Evolutionary conservation across 2,113 vertebrate species (phyloP).

Genomic region (Macroglossus sobrinus): DNA sequence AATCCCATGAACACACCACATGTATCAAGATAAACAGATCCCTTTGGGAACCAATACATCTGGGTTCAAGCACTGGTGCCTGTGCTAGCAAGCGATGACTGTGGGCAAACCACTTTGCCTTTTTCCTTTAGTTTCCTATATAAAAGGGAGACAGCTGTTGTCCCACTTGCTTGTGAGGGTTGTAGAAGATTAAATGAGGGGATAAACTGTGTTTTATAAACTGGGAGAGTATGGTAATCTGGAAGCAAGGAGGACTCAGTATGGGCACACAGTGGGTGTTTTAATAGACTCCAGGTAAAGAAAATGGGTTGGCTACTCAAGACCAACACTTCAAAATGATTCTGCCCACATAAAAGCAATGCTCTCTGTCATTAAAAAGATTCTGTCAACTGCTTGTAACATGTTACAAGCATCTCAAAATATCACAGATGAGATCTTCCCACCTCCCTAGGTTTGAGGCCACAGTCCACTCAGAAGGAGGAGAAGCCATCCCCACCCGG

Average conservation of each 20-base stretch:
- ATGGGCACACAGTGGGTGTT: background rate
- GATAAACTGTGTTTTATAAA: background rate
- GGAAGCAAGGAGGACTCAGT: background rate
- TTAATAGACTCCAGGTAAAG: background rate
- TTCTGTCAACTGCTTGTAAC: background rate
- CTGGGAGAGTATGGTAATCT: background rate
- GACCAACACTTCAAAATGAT: background rate
- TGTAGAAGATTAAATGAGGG: background rate
- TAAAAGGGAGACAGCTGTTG: background rate
- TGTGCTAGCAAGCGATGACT: rapidly evolving
- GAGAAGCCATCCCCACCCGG: background rate
- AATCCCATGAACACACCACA: background rate
- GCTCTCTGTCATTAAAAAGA: background rate
- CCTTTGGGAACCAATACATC: background rate
- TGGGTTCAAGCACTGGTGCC: background rate
- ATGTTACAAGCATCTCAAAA: background rate
- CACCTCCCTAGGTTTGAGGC: background rate
- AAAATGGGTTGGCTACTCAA: background rate
- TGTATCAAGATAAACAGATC: background rate
- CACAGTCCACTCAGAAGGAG: background rate
- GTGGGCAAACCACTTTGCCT: background rate
- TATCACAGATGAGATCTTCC: background rate
- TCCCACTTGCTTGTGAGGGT: rapidly evolving
- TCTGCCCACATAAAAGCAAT: background rate
- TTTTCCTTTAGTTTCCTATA: background rate